phyloP scores from a whole-genome alignment of 2,113 vertebrate genomes.

The Burhinus oedicnemus region DNA sequence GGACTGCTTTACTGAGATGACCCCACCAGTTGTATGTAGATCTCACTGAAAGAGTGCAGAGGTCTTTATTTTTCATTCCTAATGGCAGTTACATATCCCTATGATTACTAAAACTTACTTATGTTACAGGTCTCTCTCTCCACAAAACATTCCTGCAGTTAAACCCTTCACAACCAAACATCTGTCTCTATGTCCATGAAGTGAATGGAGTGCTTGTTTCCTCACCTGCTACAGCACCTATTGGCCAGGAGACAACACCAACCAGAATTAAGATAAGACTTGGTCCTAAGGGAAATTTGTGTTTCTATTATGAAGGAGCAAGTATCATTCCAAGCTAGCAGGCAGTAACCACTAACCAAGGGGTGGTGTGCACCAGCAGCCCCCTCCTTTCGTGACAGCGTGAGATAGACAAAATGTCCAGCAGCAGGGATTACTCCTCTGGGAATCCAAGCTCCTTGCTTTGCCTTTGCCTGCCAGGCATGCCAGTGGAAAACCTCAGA shows the following conservation, averaged over 20 bases:
- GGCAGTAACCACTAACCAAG: neutral
- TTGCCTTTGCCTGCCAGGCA: neutral
- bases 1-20: neutral
- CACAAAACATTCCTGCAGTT: neutral
- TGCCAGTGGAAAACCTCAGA: neutral
- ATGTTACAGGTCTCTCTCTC: neutral
- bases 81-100: neutral
- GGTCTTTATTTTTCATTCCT: neutral
- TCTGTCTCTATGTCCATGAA: fast-evolving
- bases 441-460: neutral
- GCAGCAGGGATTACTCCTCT: neutral
- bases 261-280: neutral
- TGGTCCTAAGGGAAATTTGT: neutral
- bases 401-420: neutral
- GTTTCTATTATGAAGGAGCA: neutral
- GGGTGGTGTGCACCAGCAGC: neutral
- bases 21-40: neutral
- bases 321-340: neutral
- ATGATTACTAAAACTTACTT: neutral
- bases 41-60: neutral
- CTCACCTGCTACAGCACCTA: neutral
- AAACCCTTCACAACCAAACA: neutral
- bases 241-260: neutral
- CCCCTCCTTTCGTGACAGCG: neutral
- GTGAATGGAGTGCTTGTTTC: fast-evolving